Evolutionary conservation across 2,113 vertebrate genomes (phyloP).

Genomic region (Lampris megalopsis): DNA sequence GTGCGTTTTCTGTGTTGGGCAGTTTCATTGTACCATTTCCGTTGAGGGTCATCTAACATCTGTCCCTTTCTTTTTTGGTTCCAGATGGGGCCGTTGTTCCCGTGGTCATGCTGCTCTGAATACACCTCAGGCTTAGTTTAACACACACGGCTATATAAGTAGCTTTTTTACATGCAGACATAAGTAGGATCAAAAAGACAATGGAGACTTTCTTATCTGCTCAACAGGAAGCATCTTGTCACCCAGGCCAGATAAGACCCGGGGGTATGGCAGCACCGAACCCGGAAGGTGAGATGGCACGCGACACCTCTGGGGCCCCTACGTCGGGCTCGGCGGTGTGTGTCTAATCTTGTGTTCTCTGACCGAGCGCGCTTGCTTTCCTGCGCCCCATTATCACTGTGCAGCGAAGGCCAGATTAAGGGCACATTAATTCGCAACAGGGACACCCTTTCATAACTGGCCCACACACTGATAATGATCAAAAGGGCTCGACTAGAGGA

Average conservation of each 20-base stretch:
- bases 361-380: slow-evolving; percentile 50
- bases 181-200: slow-evolving; percentile 57
- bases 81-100: slow-evolving; percentile 62
- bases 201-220: slow-evolving; percentile 65
- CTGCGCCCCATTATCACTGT: slow-evolving; percentile 42
- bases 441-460: slow-evolving; percentile 62
- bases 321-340: slow-evolving; percentile 47
- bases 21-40: not conserved
- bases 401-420: slow-evolving; percentile 72
- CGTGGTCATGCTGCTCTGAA: not conserved
- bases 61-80: not conserved
- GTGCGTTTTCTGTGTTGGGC: not conserved
- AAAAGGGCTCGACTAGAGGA: slow-evolving; percentile 20
- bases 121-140: slow-evolving; percentile 27
- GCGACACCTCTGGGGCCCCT: slow-evolving; percentile 13
- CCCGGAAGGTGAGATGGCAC: slow-evolving; percentile 62
- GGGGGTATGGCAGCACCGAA: slow-evolving; percentile 58
- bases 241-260: slow-evolving; percentile 55
- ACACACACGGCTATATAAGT: slow-evolving; percentile 24
- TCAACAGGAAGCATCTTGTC: slow-evolving; percentile 47
- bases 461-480: slow-evolving; percentile 51
- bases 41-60: not conserved
- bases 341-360: slow-evolving; percentile 71
- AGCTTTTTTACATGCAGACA: slow-evolving; percentile 21
- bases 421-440: slow-evolving; percentile 71